Evolutionary conservation across 2,113 vertebrate genomes (phyloP).

Genomic region (Uria aalge): DNA sequence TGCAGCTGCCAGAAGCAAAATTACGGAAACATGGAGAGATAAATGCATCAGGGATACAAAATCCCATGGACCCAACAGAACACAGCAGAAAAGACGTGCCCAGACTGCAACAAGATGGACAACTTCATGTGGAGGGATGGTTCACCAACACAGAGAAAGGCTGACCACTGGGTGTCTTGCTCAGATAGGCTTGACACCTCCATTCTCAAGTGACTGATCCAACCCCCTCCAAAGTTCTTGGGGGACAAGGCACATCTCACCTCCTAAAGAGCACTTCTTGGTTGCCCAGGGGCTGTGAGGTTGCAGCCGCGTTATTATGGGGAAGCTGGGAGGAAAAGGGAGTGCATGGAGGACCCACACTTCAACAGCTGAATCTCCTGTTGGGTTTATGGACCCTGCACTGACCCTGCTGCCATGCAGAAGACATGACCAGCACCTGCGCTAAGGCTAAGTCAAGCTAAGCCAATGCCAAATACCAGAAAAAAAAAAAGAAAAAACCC

Average conservation of each 20-base stretch:
- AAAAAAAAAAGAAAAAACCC: fast-evolving
- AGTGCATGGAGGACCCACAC: fast-evolving
- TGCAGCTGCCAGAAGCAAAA: background rate
- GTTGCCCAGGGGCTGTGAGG: background rate
- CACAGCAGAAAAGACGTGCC: background rate
- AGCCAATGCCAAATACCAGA: background rate
- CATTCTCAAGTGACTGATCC: background rate
- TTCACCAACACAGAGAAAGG: background rate
- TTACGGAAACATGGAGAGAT: background rate
- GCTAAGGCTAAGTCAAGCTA: background rate
- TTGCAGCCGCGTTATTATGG: background rate
- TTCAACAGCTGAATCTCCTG: background rate
- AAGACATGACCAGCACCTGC: background rate
- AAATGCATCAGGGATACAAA: background rate
- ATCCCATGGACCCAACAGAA: background rate
- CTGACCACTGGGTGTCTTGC: background rate
- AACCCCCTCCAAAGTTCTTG: background rate
- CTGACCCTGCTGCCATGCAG: background rate
- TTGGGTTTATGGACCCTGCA: background rate
- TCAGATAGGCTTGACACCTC: background rate
- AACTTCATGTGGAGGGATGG: background rate
- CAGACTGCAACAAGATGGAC: background rate
- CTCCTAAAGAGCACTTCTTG: background rate
- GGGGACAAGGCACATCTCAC: background rate
- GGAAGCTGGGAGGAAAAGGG: background rate